Conservation (phyloP, 2,797 vertebrate species). For the Clarias fuscus region DNA sequence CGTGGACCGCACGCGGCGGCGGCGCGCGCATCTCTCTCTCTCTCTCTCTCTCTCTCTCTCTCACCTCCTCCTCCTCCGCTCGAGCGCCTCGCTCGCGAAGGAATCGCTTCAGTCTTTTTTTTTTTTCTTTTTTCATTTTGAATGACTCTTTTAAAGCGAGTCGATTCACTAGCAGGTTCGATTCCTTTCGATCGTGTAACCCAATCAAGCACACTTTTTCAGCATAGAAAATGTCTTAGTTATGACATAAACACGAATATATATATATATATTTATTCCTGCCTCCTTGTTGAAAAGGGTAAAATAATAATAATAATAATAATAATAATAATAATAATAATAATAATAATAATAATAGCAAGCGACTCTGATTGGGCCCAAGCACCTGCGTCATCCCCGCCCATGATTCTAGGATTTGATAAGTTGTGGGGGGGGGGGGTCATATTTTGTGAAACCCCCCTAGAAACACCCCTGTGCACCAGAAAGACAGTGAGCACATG, state of each 20-base stretch:
- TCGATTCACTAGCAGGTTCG: neutral
- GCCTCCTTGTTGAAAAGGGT: no score
- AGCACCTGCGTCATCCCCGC: no score
- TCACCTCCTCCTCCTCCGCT: slow-evolving; percentile 12
- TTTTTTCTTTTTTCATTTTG: neutral
- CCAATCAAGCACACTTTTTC: neutral
- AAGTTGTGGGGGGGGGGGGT: no score
- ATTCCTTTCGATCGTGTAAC: neutral
- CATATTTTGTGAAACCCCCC: no score
- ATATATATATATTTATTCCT: no score
- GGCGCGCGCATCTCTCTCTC: slow-evolving; percentile 4
- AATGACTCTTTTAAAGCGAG: slow-evolving; percentile 28
- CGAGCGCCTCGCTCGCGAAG: slow-evolving; percentile 3
- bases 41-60: neutral
- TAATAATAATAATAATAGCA: no score
- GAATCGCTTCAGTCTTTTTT: neutral
- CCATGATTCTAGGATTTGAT: no score
- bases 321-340: no score
- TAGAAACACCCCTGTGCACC: no score
- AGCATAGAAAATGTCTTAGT: neutral
- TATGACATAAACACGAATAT: neutral
- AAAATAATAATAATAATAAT: no score
- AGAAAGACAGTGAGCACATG: no score
- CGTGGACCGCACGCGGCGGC: slow-evolving; percentile 3
- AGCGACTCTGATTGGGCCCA: no score